Conservation (phyloP, 2,888 invertebrate genomes). For the Adelphocoris suturalis region DNA sequence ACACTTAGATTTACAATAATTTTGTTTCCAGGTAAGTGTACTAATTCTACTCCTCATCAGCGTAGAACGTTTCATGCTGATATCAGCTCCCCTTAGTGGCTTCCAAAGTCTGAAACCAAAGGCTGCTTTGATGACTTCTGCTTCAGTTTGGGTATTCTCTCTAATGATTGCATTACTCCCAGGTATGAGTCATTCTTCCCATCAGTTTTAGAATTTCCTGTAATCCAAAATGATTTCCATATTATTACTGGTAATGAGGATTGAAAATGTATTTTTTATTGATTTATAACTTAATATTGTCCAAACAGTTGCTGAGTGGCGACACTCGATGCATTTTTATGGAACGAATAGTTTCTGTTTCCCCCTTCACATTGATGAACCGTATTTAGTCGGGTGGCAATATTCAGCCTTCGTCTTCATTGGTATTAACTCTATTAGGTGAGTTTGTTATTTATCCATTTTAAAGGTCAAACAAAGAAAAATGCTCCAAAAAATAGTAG, state of each 20-base stretch:
- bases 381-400: conserved; percentile 85
- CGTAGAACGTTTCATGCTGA: conserved; percentile 84
- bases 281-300: background rate
- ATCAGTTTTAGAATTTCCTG: background rate
- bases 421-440: conserved; percentile 83
- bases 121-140: conserved; percentile 80
- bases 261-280: background rate
- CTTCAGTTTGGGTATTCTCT: conserved; percentile 83
- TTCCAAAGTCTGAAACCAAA: conserved; percentile 81
- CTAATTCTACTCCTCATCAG: conserved; percentile 86
- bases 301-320: conserved; percentile 78
- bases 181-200: conserved; percentile 78
- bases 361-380: conserved; percentile 85
- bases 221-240: background rate
- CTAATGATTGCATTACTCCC: conserved; percentile 84
- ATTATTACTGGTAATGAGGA: background rate
- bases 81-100: conserved; percentile 82
- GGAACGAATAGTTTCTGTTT: conserved; percentile 86
- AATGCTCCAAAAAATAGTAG: too few relatives aligned
- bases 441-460: conserved; percentile 71
- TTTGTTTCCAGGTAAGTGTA: conserved; percentile 81
- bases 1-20: background rate
- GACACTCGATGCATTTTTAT: conserved; percentile 83
- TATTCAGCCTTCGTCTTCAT: conserved; percentile 86
- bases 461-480: too few relatives aligned